These are phyloP conservation scores for Hemithea aestivaria DNA, from an alignment of 2,888 invertebrate species.

Conservation along the genomic window DNA sequence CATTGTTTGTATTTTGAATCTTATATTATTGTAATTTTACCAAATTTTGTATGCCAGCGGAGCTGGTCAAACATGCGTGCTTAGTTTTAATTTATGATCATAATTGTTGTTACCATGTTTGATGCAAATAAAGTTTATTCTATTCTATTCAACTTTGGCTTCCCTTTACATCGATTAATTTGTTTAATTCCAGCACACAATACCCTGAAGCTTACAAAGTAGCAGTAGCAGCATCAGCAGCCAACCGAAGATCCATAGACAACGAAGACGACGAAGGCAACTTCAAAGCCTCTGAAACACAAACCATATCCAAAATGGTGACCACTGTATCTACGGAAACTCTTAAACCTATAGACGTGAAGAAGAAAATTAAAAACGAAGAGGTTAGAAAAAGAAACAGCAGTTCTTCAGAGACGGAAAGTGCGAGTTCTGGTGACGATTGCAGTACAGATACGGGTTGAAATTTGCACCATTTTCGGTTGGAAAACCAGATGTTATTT, in stretches of 20 bases:
- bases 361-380: conserved; percentile 51
- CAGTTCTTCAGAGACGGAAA: conserved; percentile 81
- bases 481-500: too few relatives aligned
- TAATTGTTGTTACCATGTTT: too few relatives aligned
- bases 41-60: too few relatives aligned
- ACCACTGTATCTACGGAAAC: conserved; percentile 71
- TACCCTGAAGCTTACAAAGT: conserved; percentile 84
- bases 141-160: too few relatives aligned
- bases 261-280: conserved; percentile 54
- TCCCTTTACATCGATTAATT: too few relatives aligned
- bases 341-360: conserved; percentile 56
- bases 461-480: conserved; percentile 22
- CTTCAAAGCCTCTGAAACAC: conserved; percentile 45
- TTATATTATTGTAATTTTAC: too few relatives aligned
- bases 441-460: conserved; percentile 81
- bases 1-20: too few relatives aligned
- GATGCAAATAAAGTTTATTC: too few relatives aligned
- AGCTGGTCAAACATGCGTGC: too few relatives aligned
- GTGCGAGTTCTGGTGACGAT: conserved; percentile 82
- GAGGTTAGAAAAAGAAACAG: conserved; percentile 39
- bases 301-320: conserved; percentile 64
- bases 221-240: conserved; percentile 74
- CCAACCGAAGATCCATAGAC: conserved; percentile 60
- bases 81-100: too few relatives aligned
- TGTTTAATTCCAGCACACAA: conserved; percentile 67